Conservation (phyloP, 2,113 vertebrate species). For the Prunella himalayana region DNA sequence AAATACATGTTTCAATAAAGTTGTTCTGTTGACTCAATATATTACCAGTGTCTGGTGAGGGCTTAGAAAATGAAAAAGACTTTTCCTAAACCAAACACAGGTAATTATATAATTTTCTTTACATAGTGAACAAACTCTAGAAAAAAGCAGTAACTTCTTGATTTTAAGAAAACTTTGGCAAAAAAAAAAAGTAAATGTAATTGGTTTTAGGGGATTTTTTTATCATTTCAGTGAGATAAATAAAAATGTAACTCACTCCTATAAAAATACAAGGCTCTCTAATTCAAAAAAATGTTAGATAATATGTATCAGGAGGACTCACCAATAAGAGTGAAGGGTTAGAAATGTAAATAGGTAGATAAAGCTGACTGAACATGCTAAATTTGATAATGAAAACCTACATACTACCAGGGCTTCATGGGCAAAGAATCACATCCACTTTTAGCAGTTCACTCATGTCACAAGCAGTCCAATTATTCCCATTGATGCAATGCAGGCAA, state of each 20-base stretch:
- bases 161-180: not conserved
- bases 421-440: not conserved
- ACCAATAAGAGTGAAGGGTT: not conserved
- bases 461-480: not conserved
- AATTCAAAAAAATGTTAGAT: not conserved
- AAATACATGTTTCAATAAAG: not conserved
- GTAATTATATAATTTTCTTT: not conserved
- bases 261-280: not conserved
- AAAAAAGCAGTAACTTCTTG: not conserved
- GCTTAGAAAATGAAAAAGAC: not conserved
- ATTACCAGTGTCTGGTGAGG: not conserved
- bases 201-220: not conserved
- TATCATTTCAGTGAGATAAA: not conserved
- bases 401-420: not conserved
- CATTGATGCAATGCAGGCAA: not conserved
- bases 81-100: not conserved
- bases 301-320: not conserved
- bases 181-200: rapidly evolving
- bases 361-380: not conserved
- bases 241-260: not conserved
- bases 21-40: not conserved
- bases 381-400: not conserved
- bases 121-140: not conserved
- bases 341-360: not conserved
- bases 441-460: not conserved